phyloP scores from a whole-genome alignment of 2,797 vertebrate species.

The Decapterus maruadsi region DNA sequence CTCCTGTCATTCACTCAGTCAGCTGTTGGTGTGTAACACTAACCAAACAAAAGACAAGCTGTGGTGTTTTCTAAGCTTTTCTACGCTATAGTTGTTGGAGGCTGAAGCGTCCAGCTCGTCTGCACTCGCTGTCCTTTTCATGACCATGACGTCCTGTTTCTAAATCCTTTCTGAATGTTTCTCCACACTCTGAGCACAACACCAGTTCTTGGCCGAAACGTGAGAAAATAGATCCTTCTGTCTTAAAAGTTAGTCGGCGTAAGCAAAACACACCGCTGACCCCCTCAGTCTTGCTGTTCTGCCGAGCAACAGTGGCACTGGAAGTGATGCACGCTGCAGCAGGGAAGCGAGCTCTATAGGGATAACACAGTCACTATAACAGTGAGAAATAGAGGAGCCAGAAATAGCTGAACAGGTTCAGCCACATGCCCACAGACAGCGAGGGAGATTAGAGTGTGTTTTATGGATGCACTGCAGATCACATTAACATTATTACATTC shows the following conservation, averaged over 20 bases:
- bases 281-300: background rate
- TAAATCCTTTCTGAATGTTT: too few relatives aligned
- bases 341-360: slow-evolving; percentile 56
- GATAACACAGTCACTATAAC: slow-evolving; percentile 61
- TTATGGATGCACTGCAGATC: slow-evolving; percentile 75
- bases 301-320: slow-evolving; percentile 21
- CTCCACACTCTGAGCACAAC: background rate
- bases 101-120: too few relatives aligned
- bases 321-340: slow-evolving; percentile 22
- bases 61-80: too few relatives aligned
- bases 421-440: slow-evolving; percentile 57
- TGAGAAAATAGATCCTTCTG: background rate
- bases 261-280: background rate
- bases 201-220: background rate
- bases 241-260: too few relatives aligned
- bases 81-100: too few relatives aligned
- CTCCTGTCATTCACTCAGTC: too few relatives aligned
- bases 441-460: slow-evolving; percentile 76
- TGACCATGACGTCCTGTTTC: too few relatives aligned
- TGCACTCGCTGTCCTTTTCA: too few relatives aligned
- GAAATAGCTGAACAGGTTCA: slow-evolving; percentile 71
- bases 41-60: background rate
- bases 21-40: too few relatives aligned
- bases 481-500: slow-evolving; percentile 79
- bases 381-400: slow-evolving; percentile 62